Evolutionary conservation across 2,113 vertebrate species (phyloP).

Genomic region (Xiphorhynchus elegans): DNA sequence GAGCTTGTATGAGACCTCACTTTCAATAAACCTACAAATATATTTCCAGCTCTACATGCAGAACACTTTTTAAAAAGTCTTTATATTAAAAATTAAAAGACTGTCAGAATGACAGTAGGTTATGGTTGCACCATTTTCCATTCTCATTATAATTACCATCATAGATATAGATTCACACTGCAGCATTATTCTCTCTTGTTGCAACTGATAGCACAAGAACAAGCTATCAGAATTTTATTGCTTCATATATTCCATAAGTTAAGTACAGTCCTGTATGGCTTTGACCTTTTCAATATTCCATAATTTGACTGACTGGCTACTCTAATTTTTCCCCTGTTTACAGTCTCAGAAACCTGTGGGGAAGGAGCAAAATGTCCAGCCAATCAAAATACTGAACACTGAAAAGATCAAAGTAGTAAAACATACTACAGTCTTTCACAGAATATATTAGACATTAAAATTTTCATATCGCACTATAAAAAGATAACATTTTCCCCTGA

Average conservation of each 20-base stretch:
- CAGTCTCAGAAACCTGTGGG: constrained; percentile 27
- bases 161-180: neutral
- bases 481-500: constrained; percentile 39
- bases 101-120: neutral
- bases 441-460: constrained; percentile 38
- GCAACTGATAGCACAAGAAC: neutral
- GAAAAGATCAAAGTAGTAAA: constrained; percentile 62
- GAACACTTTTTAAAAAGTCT: neutral
- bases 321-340: constrained; percentile 35
- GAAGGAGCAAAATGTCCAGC: constrained; percentile 13
- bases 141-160: neutral
- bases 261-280: neutral
- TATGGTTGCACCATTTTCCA: neutral
- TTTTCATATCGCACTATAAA: constrained; percentile 56
- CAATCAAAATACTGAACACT: constrained; percentile 9
- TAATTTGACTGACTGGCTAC: constrained; percentile 35
- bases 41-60: neutral
- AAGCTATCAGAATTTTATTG: constrained; percentile 3
- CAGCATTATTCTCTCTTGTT: neutral
- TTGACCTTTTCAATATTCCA: constrained; percentile 70
- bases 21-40: neutral
- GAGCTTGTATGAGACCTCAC: neutral
- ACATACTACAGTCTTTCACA: neutral
- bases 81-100: neutral
- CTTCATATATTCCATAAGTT: constrained; percentile 50